Evolutionary conservation across 2,797 vertebrate species (phyloP).

Genomic region (Morelia viridis): DNA sequence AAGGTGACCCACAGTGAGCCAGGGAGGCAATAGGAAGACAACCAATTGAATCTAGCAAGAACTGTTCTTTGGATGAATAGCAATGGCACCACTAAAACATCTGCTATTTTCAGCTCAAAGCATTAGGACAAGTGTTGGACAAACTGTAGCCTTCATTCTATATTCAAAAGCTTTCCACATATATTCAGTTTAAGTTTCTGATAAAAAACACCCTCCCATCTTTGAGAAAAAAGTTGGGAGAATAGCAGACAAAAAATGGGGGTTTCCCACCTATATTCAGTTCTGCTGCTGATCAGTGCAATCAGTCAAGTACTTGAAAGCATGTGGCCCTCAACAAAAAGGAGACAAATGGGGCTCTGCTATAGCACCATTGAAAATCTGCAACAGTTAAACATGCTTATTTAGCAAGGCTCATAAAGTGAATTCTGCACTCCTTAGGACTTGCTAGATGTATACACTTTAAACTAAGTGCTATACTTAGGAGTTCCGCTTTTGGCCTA

Average conservation of each 20-base stretch:
- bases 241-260: background rate
- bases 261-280: background rate
- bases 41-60: background rate
- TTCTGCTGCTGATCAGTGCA: background rate
- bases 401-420: background rate
- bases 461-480: conserved; percentile 1
- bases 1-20: too few relatives aligned
- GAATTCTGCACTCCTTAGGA: background rate
- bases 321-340: background rate
- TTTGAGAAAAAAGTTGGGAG: background rate
- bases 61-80: background rate
- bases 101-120: background rate
- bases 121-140: background rate
- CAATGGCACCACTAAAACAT: background rate
- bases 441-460: background rate
- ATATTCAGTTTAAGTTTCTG: background rate
- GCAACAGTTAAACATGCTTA: background rate
- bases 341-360: background rate
- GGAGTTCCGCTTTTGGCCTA: conserved; percentile 2
- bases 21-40: background rate
- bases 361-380: background rate
- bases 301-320: background rate
- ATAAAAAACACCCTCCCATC: background rate
- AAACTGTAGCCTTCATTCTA: background rate
- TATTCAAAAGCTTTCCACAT: background rate